Conservation (phyloP, 2,888 invertebrate genomes). For the Thyatira batis region DNA sequence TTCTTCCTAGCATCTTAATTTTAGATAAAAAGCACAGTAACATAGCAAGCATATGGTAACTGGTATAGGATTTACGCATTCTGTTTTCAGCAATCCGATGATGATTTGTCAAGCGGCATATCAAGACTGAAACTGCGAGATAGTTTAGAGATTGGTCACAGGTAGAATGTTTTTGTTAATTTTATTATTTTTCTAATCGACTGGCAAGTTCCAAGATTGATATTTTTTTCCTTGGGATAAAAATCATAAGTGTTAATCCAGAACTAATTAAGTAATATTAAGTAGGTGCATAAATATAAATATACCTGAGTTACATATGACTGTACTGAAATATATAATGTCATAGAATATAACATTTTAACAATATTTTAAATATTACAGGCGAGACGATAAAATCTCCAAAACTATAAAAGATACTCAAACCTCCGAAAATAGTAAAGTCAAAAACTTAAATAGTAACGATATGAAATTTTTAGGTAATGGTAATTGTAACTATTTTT, state of each 20-base stretch:
- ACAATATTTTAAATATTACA: slow-evolving; percentile 20
- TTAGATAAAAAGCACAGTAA: neutral
- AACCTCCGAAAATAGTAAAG: slow-evolving; percentile 8
- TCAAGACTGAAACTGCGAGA: slow-evolving; percentile 55
- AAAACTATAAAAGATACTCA: slow-evolving; percentile 20
- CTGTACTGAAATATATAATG: no score
- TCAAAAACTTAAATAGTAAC: neutral
- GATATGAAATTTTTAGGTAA: slow-evolving; percentile 6
- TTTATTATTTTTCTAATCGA: slow-evolving; percentile 22
- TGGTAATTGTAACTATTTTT: neutral
- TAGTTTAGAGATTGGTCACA: slow-evolving; percentile 66
- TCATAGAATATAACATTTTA: neutral
- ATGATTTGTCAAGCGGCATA: slow-evolving; percentile 20
- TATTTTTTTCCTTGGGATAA: no score
- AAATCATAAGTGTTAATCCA: no score
- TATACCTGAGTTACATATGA: no score
- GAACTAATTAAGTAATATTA: no score
- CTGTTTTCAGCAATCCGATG: slow-evolving; percentile 49
- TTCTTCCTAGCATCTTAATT: neutral
- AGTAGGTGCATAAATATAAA: no score
- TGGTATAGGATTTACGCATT: slow-evolving; percentile 17
- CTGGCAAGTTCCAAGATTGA: neutral
- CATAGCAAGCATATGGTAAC: neutral
- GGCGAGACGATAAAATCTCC: slow-evolving; percentile 23
- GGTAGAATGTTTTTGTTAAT: slow-evolving; percentile 46